Percentiles rank a stretch among this genome's conserved stretches.
Conservation (phyloP, 35 echinoderm and acorn worm genomes). For the Lytechinus variegatus region DNA sequence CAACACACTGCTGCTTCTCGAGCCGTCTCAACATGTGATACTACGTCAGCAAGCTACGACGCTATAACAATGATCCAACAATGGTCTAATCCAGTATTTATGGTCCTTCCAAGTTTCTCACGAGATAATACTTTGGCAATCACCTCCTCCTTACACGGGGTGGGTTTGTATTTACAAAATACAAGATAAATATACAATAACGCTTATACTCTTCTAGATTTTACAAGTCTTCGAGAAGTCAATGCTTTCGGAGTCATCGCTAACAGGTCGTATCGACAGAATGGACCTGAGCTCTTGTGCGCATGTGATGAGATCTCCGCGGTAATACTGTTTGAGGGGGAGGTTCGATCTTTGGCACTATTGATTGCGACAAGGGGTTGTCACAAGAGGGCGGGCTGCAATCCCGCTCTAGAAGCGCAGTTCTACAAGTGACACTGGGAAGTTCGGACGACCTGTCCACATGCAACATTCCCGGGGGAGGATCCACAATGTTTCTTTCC, state of each 20-base stretch:
- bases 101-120: not conserved
- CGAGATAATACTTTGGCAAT: constrained; percentile 42
- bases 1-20: not conserved
- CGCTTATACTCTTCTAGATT: constrained; percentile 24
- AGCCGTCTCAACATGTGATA: not conserved
- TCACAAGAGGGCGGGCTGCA: constrained; percentile 54
- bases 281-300: constrained; percentile 79
- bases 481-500: constrained; percentile 43
- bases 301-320: constrained; percentile 67
- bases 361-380: constrained; percentile 56
- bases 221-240: not conserved
- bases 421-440: constrained; percentile 34
- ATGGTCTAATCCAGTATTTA: not conserved
- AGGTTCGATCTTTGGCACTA: constrained; percentile 77
- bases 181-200: constrained; percentile 37
- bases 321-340: constrained; percentile 91
- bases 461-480: constrained; percentile 36
- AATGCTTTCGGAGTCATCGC: not conserved
- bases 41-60: not conserved
- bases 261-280: constrained; percentile 88
- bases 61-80: not conserved
- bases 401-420: constrained; percentile 47
- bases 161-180: constrained; percentile 22
- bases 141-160: not conserved
- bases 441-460: constrained; percentile 28